Conservation (phyloP, 2,888 invertebrate species). For the Apodemia hepburni region DNA sequence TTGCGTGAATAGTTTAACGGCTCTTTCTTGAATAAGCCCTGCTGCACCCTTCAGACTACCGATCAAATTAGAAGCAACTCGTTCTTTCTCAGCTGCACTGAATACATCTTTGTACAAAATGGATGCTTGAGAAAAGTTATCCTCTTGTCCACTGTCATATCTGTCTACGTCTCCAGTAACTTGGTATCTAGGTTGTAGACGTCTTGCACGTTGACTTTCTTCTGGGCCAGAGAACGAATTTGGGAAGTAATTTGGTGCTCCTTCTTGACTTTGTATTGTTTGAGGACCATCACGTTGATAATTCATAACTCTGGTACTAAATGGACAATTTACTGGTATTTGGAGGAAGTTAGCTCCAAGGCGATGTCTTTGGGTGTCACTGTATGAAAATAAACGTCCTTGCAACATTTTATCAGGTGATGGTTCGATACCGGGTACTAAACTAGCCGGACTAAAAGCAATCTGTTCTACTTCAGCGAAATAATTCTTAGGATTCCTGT, state of each 20-base stretch:
- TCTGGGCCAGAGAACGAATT: conserved; percentile 96
- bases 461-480: conserved; percentile 96
- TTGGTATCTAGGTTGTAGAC: conserved; percentile 78
- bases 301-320: conserved; percentile 83
- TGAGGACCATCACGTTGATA: conserved; percentile 96
- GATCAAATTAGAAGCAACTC: conserved; percentile 90
- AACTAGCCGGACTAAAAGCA: conserved; percentile 93
- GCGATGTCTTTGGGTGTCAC: conserved; percentile 93
- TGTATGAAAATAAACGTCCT: conserved; percentile 92
- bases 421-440: conserved; percentile 96
- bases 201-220: conserved; percentile 82
- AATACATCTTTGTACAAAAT: conserved; percentile 91
- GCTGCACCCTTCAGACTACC: conserved; percentile 88
- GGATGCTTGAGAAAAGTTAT: conserved; percentile 93
- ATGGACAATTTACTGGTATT: conserved; percentile 97
- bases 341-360: conserved; percentile 96
- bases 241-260: conserved; percentile 97
- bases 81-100: conserved; percentile 84
- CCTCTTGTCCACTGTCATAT: conserved; percentile 91
- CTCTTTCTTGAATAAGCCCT: conserved; percentile 92
- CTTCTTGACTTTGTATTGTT: conserved; percentile 88
- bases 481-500: conserved; percentile 95
- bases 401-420: conserved; percentile 97
- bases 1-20: conserved; percentile 90
- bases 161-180: conserved; percentile 89